A percentile compares a stretch with the other conserved stretches of the same genome.
Conservation (phyloP, 2,113 vertebrate species). For the Neodon shergylaensis region DNA sequence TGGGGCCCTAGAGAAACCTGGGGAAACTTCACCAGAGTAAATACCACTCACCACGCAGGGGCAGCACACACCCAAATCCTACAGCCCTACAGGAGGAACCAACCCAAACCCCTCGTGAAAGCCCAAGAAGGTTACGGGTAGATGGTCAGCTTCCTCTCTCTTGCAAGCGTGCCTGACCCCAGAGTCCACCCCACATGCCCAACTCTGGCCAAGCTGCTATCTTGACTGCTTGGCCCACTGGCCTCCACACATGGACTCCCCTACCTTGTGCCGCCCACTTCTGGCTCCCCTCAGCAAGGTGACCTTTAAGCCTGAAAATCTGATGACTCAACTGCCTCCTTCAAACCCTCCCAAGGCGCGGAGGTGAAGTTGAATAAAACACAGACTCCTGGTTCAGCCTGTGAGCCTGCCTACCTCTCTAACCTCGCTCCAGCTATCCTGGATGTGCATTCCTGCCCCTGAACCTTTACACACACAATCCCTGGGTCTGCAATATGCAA, state of each 20-base stretch:
- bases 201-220: neutral
- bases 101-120: neutral
- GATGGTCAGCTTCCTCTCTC: neutral
- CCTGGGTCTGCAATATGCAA: neutral
- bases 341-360: neutral
- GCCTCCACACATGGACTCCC: neutral
- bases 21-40: neutral
- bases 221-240: neutral
- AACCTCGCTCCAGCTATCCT: neutral
- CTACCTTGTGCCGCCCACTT: accelerated
- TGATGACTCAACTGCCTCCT: neutral
- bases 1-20: neutral
- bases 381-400: neutral
- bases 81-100: neutral
- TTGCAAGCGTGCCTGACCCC: neutral
- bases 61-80: neutral
- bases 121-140: accelerated
- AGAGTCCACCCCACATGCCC: no score
- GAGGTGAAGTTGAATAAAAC: neutral
- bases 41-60: neutral
- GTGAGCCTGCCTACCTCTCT: neutral
- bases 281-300: neutral
- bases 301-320: neutral
- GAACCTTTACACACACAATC: neutral
- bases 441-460: neutral